These are phyloP conservation scores for Ptilorrhoa leucosticta DNA, from an alignment of 2,113 vertebrate genomes.

Conservation along the genomic window DNA sequence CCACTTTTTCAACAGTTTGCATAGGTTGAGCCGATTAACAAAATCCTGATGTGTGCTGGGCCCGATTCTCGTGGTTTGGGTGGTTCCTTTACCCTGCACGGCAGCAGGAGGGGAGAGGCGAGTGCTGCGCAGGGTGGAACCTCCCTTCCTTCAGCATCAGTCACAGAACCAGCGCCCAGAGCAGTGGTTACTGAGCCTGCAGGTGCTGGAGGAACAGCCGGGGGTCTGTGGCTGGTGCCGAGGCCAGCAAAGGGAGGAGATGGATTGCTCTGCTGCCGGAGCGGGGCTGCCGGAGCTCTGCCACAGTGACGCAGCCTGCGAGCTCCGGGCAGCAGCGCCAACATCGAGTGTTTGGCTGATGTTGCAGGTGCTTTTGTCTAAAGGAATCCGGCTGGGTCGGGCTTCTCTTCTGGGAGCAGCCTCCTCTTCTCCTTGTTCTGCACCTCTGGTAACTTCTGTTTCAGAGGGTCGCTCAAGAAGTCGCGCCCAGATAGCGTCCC, in stretches of 20 bases:
- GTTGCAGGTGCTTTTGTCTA: not conserved
- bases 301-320: not conserved
- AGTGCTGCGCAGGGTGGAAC: not conserved
- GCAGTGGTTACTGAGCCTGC: not conserved
- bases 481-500: not conserved
- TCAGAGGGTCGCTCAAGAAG: not conserved
- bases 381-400: not conserved
- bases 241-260: not conserved
- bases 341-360: not conserved
- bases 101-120: not conserved
- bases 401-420: not conserved
- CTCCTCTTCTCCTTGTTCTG: not conserved
- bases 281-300: not conserved
- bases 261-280: not conserved
- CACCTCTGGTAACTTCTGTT: not conserved
- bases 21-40: accelerated
- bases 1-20: not conserved
- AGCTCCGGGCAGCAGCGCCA: not conserved
- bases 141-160: not conserved
- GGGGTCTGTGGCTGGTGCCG: not conserved
- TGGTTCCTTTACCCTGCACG: not conserved
- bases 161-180: accelerated
- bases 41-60: not conserved
- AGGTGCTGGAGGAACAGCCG: not conserved
- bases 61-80: not conserved